A percentile compares a stretch with the other conserved stretches of the same genome.
Evolutionary conservation across 2,797 vertebrate species (phyloP).

Genomic region (Eulemur rubriventer): DNA sequence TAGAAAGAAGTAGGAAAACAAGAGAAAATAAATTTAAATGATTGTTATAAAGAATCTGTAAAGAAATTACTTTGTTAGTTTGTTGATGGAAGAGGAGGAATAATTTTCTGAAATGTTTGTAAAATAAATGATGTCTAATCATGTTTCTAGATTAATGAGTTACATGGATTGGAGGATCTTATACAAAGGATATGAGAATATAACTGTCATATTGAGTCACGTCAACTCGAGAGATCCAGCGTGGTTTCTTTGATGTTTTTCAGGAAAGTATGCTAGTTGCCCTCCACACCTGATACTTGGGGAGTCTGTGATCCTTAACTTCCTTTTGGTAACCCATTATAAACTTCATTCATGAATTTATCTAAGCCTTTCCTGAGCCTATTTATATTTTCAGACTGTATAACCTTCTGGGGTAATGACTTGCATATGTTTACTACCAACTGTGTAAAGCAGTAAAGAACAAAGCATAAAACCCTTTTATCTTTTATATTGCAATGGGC

Average conservation of each 20-base stretch:
- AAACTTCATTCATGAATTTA: slow-evolving; percentile 78
- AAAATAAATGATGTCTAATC: slow-evolving; percentile 25
- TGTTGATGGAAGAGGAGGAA: not conserved
- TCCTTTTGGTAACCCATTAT: slow-evolving; percentile 75
- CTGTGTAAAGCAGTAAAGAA: slow-evolving; percentile 72
- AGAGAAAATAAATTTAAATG: slow-evolving; percentile 27
- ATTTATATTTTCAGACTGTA: slow-evolving; percentile 79
- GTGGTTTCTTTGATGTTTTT: slow-evolving; percentile 74
- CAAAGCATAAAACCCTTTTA: slow-evolving; percentile 74
- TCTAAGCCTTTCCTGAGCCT: slow-evolving; percentile 77
- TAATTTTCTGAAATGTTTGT: slow-evolving; percentile 3
- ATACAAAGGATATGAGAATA: slow-evolving; percentile 31
- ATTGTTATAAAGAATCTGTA: not conserved
- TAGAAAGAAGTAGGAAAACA: slow-evolving; percentile 16
- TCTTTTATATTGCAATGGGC: slow-evolving; percentile 59
- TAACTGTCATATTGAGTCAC: slow-evolving; percentile 55
- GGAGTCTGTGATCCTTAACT: slow-evolving; percentile 75
- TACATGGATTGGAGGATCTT: not conserved
- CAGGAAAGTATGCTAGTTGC: slow-evolving; percentile 68
- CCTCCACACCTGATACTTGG: slow-evolving; percentile 50
- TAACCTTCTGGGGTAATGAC: slow-evolving; percentile 75
- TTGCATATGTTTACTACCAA: slow-evolving; percentile 80
- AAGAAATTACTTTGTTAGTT: not conserved
- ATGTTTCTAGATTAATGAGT: not conserved
- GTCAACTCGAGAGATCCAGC: slow-evolving; percentile 31